Evolutionary conservation across 2,113 vertebrate genomes (phyloP), one percentile per base, ranked within the genome.

Genomic region (Peucedramus taeniatus): DNA sequence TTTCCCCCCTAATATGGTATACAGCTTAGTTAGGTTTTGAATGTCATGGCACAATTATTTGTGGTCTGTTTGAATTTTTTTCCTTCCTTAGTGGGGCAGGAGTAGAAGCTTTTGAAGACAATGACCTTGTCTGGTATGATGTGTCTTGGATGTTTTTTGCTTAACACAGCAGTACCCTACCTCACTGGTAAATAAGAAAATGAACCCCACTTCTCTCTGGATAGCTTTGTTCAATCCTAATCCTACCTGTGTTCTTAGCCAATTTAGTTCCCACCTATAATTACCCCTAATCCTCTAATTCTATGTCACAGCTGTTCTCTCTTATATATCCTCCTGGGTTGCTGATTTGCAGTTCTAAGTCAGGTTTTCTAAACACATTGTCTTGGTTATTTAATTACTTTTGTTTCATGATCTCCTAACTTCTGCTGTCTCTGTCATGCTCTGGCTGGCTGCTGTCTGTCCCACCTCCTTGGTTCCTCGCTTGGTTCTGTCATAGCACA

Each of bases 141-240:
- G 78, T 87, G 50, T 68, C 37, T 74, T 83, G 42, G 28, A 59
- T 5, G 0, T 49, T 90, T 77, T 87, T 66, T 64, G 27, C 44
- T 63, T 59, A 47, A 69, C 33, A 27, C 0, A 1, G 35, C 42
- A 76, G 15, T 1, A 1, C 10, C 6, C 8, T 37, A 51, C 40
- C 70, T 94, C 12, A 47, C 18, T 3, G 4, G 39, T 65, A 72
- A 54, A 50, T 59, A 33, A 59, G 44, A n/a, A 68, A 15, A 63
- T 49, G n/a, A 90, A 9, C 5, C 8, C 24, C 49, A 22, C 24
- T 68, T 51, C 27, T 76, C 19, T 72, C 22, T 44, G 31, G 37
- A 82, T 50, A 54, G 15, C 3, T 61, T 83, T 61, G 6, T 70
- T 89, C 35, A 81, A 5, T 70, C 33, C 56, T 63, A 20, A 35